Base-by-base conservation (phyloP, 2,888 invertebrate species). In the Callyntrura sp. region DNA sequence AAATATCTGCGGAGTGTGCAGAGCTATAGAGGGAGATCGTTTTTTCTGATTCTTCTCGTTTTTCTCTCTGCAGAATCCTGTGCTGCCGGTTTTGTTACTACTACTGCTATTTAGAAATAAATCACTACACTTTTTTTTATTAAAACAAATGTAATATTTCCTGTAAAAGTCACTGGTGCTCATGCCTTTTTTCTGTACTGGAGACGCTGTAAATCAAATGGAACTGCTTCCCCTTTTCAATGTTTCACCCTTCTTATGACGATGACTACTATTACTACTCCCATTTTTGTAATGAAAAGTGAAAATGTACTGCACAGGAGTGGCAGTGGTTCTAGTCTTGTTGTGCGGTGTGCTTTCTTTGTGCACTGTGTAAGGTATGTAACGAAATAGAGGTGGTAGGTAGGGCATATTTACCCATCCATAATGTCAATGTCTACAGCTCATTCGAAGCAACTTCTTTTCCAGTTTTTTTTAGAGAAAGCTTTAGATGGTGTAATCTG, bases 121-220 rank as follows among this genome's bases (percentile, higher is more conserved):
- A 88, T 88, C 88, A 88, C 88, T 88, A 28, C 79, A 87, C 81
- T 88, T 88, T 88, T n/a, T 85, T 88, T 88, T 82, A 88, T 82
- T 88, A 88, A 88, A 88, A 82, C 88, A 88, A 88, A 82, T 73
- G 82, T 73, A 88, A 82, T 88, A 88, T 82, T 82, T 88, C 88
- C 82, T 88, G 60, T 28, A 65, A 45, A 48, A 35, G 55, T 14
- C 20, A 17, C 11, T 62, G 65, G 57, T 68, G 68, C 25, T 78
- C 23, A 55, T 60, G 20, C 5, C 14, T 60, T 73, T 23, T n/a
- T 9, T 70, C 11, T 83, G 60, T 45, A 45, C 48, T 68, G 35
- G 14, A 48, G 57, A 62, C 55, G 85, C 35, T 78, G 85, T 86
- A 86, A 78, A 78, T 86, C 78, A 86, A 86, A 86, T 78, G 78